Percentiles rank a stretch among this genome's conserved stretches.
These are phyloP conservation scores for Callipepla californica DNA, from an alignment of 2,113 vertebrate genomes.

Conservation along the genomic window DNA sequence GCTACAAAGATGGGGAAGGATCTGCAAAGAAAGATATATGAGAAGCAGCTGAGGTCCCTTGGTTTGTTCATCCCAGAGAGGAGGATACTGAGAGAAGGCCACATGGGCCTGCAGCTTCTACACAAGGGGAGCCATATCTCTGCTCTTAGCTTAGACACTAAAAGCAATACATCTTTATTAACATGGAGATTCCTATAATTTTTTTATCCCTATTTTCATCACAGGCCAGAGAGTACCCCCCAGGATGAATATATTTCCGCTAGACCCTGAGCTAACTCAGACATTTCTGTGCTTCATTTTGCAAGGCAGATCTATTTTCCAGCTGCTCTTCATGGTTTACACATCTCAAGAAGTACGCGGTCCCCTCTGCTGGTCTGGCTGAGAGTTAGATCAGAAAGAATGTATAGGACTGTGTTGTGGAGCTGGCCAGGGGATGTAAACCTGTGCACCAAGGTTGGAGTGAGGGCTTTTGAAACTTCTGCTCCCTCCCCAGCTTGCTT, in stretches of 20 bases:
- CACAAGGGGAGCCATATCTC: not conserved
- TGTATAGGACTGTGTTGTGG: not conserved
- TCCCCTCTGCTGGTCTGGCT: not conserved
- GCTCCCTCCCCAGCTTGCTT: not conserved
- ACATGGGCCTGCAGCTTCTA: not conserved
- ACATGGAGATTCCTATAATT: not conserved
- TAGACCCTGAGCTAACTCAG: not conserved
- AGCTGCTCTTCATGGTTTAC: accelerated
- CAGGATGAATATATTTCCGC: not conserved
- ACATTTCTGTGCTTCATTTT: not conserved
- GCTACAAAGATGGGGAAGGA: not conserved
- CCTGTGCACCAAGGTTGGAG: accelerated
- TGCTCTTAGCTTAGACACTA: not conserved
- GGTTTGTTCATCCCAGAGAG: not conserved
- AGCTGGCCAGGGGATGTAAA: not conserved
- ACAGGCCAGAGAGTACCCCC: accelerated
- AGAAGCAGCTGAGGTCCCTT: not conserved
- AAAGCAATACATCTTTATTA: not conserved
- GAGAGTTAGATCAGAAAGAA: not conserved
- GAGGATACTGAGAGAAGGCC: not conserved
- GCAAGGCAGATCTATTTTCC: not conserved
- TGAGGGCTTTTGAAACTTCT: accelerated
- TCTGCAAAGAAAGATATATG: not conserved
- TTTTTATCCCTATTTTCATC: not conserved
- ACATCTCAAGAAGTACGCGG: not conserved